These are phyloP conservation scores for Acrobasis consociella DNA, from an alignment of 2,888 invertebrate species.

Conservation along the genomic window DNA sequence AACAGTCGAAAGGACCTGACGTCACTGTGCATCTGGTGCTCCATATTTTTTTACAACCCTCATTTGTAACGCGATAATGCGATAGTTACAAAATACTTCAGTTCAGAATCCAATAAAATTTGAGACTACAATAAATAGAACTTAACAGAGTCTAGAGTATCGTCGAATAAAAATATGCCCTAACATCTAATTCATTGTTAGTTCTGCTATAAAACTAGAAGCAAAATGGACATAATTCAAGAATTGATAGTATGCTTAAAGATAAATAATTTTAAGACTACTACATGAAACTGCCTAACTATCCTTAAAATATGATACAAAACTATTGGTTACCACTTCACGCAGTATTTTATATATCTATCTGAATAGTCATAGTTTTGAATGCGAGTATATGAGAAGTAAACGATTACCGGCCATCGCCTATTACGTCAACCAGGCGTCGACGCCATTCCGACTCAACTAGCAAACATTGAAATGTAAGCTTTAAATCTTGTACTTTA, in stretches of 20 bases:
- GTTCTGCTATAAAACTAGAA: slow-evolving; percentile 45
- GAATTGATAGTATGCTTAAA: slow-evolving; percentile 48
- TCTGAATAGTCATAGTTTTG: slow-evolving; percentile 42
- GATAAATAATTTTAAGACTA: slow-evolving; percentile 46
- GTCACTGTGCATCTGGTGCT: too few relatives aligned
- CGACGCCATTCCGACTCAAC: too few relatives aligned
- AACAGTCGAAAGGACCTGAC: too few relatives aligned
- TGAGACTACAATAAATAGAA: slow-evolving; percentile 35
- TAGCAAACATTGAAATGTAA: too few relatives aligned
- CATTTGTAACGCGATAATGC: background rate
- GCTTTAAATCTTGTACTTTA: too few relatives aligned
- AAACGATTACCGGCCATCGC: slow-evolving; percentile 39
- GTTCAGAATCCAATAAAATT: slow-evolving; percentile 29
- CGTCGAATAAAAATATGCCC: slow-evolving; percentile 43
- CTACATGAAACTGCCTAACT: slow-evolving; percentile 49
- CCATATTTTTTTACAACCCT: too few relatives aligned
- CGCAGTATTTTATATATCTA: slow-evolving; percentile 28
- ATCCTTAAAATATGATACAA: slow-evolving; percentile 46
- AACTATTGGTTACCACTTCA: slow-evolving; percentile 37
- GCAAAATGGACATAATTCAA: slow-evolving; percentile 49
- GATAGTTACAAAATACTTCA: slow-evolving; percentile 17
- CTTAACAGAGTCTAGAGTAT: slow-evolving; percentile 43
- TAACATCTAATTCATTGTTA: slow-evolving; percentile 41
- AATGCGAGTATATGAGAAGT: slow-evolving; percentile 65
- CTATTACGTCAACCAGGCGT: too few relatives aligned